Evolutionary conservation across 2,888 invertebrate species (phyloP).

Genomic region (Exocentrus adspersus): DNA sequence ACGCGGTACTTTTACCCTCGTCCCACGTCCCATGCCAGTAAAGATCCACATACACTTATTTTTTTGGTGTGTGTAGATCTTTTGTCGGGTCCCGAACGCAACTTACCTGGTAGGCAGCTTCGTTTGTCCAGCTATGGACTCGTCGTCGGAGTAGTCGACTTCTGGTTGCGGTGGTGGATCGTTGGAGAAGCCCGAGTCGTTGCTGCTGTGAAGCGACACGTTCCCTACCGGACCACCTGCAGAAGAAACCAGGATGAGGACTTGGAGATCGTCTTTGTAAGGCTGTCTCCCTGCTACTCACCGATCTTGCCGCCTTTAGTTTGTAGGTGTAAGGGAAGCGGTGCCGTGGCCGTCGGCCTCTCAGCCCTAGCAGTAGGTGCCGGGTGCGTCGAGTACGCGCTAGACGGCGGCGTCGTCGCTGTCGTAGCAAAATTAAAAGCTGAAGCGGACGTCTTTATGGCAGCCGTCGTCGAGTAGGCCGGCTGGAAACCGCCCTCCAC

Average conservation of each 20-base stretch:
- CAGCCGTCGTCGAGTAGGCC: conserved; percentile 55
- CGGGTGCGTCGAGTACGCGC: conserved; percentile 61
- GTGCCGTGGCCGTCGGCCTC: conserved; percentile 59
- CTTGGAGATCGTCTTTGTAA: too few species aligned
- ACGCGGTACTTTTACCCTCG: too few species aligned
- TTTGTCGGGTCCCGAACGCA: conserved; percentile 1
- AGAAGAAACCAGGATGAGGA: too few species aligned
- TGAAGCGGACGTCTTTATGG: conserved; percentile 70
- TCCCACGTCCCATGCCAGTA: too few species aligned
- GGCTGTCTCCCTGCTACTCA: too few species aligned
- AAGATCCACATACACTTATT: conserved; percentile 2
- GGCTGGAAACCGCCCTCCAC: conserved; percentile 53
- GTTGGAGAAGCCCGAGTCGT: conserved; percentile 92
- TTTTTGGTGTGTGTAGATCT: too few species aligned
- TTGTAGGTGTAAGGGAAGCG: conserved; percentile 59
- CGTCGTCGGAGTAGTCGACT: conserved; percentile 91
- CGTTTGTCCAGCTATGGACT: conserved; percentile 74
- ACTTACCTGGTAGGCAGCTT: conserved; percentile 68
- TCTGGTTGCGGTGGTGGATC: conserved; percentile 89
- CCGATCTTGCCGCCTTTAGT: conserved; percentile 58
- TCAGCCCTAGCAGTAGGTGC: conserved; percentile 57
- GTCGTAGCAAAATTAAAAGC: conserved; percentile 65
- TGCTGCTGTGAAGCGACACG: conserved; percentile 87
- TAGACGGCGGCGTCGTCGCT: conserved; percentile 58
- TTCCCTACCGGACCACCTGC: conserved; percentile 70